phyloP scores from a whole-genome alignment of 2,113 vertebrate genomes.

The Lycaon pictus region DNA sequence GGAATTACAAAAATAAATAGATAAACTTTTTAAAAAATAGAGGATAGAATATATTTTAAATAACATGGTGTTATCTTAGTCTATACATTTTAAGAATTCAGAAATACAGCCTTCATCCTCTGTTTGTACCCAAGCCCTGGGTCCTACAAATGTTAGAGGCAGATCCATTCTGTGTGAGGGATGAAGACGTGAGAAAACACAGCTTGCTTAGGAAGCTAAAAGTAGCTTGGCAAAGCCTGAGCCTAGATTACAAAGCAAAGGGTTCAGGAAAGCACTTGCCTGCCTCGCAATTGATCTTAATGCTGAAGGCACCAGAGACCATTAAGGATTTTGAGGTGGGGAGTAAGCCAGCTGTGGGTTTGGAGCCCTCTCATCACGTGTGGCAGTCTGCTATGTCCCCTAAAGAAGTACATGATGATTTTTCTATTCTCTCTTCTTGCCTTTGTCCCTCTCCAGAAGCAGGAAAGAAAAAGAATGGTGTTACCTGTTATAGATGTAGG shows the following conservation, averaged over 20 bases:
- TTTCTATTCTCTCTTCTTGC: conserved; percentile 23
- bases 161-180: neutral
- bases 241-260: neutral
- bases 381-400: neutral
- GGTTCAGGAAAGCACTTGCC: neutral
- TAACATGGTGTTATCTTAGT: neutral
- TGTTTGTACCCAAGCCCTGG: neutral
- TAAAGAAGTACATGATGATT: neutral
- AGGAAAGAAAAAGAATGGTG: neutral
- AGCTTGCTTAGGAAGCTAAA: neutral
- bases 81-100: neutral
- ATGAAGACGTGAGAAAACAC: neutral
- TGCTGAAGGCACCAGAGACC: neutral
- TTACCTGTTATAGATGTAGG: neutral
- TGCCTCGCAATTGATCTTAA: neutral
- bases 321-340: neutral
- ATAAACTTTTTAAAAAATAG: neutral
- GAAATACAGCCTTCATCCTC: neutral
- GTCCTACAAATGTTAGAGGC: neutral
- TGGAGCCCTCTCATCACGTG: neutral
- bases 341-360: neutral
- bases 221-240: neutral
- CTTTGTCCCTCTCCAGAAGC: conserved; percentile 15
- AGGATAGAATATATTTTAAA: neutral
- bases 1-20: neutral